Percentiles rank a stretch among this genome's conserved stretches.
Evolutionary conservation across 1,140 invertebrate genomes (phyloP).

Genomic region (Neodiprion virginianus): DNA sequence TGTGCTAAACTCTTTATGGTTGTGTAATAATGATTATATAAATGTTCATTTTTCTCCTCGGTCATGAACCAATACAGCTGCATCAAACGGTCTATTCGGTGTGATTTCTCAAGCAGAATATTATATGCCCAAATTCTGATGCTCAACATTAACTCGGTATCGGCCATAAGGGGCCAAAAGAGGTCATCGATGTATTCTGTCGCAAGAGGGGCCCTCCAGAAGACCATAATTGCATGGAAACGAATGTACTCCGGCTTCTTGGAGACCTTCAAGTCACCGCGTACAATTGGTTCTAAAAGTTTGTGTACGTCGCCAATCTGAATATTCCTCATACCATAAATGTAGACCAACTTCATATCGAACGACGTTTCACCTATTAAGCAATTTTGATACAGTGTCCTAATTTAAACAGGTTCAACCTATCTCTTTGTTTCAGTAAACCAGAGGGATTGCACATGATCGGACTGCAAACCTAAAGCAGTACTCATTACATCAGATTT

Average conservation of each 20-base stretch:
- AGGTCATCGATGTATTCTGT: conserved; percentile 32
- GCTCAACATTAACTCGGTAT: conserved; percentile 32
- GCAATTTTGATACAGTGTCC: background rate
- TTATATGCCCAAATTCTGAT: conserved; percentile 35
- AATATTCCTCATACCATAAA: conserved; percentile 48
- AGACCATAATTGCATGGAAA: conserved; percentile 44
- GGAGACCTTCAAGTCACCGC: conserved; percentile 30
- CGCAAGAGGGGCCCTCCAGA: conserved; percentile 34
- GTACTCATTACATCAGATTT: background rate
- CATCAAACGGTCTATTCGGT: conserved; percentile 27
- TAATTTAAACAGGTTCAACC: too few species aligned
- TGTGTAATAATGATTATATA: conserved; percentile 42
- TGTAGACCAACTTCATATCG: conserved; percentile 41
- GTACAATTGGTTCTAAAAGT: conserved; percentile 41
- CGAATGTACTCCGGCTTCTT: conserved; percentile 43
- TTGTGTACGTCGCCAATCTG: conserved; percentile 33
- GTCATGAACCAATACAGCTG: conserved; percentile 41
- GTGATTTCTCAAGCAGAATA: conserved; percentile 34
- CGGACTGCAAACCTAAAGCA: too few species aligned
- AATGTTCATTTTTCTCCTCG: conserved; percentile 29
- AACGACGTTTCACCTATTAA: conserved; percentile 37
- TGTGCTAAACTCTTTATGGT: conserved; percentile 31
- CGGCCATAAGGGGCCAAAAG: conserved; percentile 43
- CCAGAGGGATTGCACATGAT: too few species aligned
- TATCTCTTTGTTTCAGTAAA: too few species aligned